Percentiles rank a stretch among this genome's conserved stretches.
These are phyloP conservation scores for Potamilus streckersoni DNA, from an alignment of 1,140 invertebrate genomes.

Conservation along the genomic window DNA sequence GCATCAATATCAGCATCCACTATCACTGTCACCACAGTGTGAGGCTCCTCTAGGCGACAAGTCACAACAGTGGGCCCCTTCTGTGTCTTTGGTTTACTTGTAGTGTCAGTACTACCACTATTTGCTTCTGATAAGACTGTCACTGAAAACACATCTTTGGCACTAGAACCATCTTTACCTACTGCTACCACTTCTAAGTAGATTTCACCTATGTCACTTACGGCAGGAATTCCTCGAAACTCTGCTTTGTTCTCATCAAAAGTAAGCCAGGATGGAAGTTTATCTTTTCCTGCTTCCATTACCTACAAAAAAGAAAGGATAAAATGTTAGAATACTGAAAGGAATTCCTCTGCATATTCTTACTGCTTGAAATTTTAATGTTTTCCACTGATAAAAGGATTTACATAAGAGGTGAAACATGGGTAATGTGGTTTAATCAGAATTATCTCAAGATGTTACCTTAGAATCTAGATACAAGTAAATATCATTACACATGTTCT, in stretches of 20 bases:
- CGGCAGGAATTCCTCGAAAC: constrained; percentile 73
- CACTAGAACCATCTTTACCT: constrained; percentile 34
- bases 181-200: constrained; percentile 72
- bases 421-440: too few species aligned
- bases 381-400: too few species aligned
- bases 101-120: constrained; percentile 18
- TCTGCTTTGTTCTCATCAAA: constrained; percentile 63
- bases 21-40: constrained; percentile 62
- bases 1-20: constrained; percentile 60
- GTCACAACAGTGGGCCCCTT: constrained; percentile 42
- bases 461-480: too few species aligned
- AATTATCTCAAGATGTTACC: too few species aligned
- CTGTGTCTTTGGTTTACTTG: constrained; percentile 21
- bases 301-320: constrained; percentile 56
- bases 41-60: constrained; percentile 57
- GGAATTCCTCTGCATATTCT: too few species aligned
- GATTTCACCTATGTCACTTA: constrained; percentile 72
- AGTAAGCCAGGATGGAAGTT: constrained; percentile 66
- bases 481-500: too few species aligned
- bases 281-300: constrained; percentile 57
- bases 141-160: constrained; percentile 57
- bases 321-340: too few species aligned
- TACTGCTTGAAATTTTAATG: too few species aligned
- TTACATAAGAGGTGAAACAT: too few species aligned
- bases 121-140: constrained; percentile 43